Percentiles rank a stretch among this genome's conserved stretches.
These are phyloP conservation scores for Melangyna quadrimaculata DNA, from an alignment of 2,888 invertebrate species.

Conservation along the genomic window DNA sequence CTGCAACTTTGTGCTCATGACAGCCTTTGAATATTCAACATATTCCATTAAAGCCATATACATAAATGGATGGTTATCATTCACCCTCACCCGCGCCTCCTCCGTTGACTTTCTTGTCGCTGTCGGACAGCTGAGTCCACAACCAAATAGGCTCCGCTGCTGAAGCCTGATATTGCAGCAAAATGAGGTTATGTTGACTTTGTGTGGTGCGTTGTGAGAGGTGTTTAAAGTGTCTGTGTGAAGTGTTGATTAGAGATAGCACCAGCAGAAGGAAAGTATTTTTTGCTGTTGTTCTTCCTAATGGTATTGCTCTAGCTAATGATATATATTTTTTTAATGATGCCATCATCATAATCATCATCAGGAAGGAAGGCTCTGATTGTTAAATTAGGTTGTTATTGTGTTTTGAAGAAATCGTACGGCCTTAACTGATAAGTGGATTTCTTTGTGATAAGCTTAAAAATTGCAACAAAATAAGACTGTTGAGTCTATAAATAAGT, in stretches of 20 bases:
- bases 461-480: background rate
- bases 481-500: background rate
- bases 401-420: background rate
- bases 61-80: conserved; percentile 40
- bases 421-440: conserved; percentile 4
- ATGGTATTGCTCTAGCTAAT: conserved; percentile 4
- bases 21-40: conserved; percentile 46
- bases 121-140: conserved; percentile 60
- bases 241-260: conserved; percentile 52
- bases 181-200: conserved; percentile 68
- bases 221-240: conserved; percentile 34
- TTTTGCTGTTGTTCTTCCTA: background rate
- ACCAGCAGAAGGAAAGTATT: conserved; percentile 24
- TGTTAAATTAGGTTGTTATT: conserved; percentile 39
- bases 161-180: conserved; percentile 9
- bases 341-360: background rate
- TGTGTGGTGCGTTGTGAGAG: conserved; percentile 40
- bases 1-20: conserved; percentile 61
- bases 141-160: background rate
- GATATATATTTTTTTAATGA: conserved; percentile 10
- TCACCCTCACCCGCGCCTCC: conserved; percentile 34
- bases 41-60: conserved; percentile 1
- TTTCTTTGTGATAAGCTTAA: background rate
- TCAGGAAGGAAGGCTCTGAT: conserved; percentile 32
- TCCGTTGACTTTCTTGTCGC: background rate